Base-by-base conservation (phyloP, 2,113 vertebrate species). In the Chaetodon auriga region DNA sequence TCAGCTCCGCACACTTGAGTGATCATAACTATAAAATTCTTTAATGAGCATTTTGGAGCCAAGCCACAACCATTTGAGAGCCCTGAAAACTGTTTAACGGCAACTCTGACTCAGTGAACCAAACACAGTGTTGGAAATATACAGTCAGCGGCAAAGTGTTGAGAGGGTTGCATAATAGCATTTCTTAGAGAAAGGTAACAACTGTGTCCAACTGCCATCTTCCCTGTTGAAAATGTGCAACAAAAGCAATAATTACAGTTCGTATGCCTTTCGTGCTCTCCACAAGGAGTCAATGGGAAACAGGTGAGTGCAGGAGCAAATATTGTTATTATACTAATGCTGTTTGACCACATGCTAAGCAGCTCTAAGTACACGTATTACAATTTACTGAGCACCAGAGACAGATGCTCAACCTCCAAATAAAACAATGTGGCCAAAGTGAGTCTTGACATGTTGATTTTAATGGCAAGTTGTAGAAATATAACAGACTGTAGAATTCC, bases 11-110 rank as follows among this genome's bases (percentile, higher is more conserved):
- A 89, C 11, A 58, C 87, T 79, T 66, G 86, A 66, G 55, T 69
- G 80, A 87, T 49, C 41, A 45, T 46, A 87, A 88, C 78, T 71
- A 84, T 83, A 89, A 82, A 72, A 88, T 66, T 84, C 45, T 85
- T 86, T 88, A 88, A 90, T 92, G 88, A 92, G 80, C 85, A 57
- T 68, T 87, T 80, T 83, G 89, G 87, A 74, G 83, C 76, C 15
- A 13, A 23, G 75, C 80, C 78, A 83, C 66, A 66, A 80, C 64
- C 75, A 66, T 74, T 73, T 68, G 23, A 60, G 55, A 81, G 72
- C 75, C 78, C 82, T 72, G 51, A 63, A 64, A 80, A 85, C 70
- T 79, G 73, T 91, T 85, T 63, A 84, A 81, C 81, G 80, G 77
- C 60, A 87, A 38, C 58, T 69, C 68, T 21, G 55, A 81, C 51